phyloP scores from a whole-genome alignment of 92 coral and sea anemone genomes.

The Umimayanthus kanabou region DNA sequence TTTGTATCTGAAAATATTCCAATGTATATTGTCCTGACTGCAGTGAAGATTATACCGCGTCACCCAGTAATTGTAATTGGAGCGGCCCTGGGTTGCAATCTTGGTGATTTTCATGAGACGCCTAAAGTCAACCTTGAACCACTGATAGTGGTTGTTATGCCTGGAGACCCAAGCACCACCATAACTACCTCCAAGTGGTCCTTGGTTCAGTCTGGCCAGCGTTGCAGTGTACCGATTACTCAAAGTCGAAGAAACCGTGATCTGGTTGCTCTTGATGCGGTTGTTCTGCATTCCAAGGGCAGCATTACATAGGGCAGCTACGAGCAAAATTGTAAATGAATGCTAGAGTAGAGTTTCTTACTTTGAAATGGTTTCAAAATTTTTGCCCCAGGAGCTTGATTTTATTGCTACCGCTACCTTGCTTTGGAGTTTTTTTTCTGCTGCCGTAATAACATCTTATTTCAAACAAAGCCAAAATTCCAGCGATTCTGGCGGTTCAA shows the following conservation, averaged over 20 bases:
- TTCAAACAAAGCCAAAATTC: no score
- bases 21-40: slow-evolving; percentile 66
- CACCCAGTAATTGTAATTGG: slow-evolving; percentile 62
- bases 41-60: slow-evolving; percentile 61
- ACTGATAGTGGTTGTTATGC: slow-evolving; percentile 71
- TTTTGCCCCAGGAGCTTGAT: no score
- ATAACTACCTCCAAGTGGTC: slow-evolving; percentile 53
- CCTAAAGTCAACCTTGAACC: slow-evolving; percentile 79
- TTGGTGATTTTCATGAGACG: slow-evolving; percentile 60
- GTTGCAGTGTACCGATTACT: slow-evolving; percentile 4
- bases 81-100: slow-evolving; percentile 82
- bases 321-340: neutral
- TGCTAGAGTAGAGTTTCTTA: no score
- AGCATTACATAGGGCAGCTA: slow-evolving; percentile 18
- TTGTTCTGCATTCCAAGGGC: slow-evolving; percentile 30
- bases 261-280: slow-evolving; percentile 32
- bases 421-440: no score
- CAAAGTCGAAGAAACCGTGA: slow-evolving; percentile 12
- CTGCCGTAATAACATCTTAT: no score
- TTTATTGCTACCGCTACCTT: no score
- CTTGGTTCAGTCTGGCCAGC: slow-evolving; percentile 66
- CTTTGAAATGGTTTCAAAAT: no score
- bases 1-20: slow-evolving; percentile 70
- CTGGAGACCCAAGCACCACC: slow-evolving; percentile 81
- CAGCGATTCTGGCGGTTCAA: no score